Evolutionary conservation across 2,797 vertebrate genomes (phyloP).

Genomic region (Alectoris magna): DNA sequence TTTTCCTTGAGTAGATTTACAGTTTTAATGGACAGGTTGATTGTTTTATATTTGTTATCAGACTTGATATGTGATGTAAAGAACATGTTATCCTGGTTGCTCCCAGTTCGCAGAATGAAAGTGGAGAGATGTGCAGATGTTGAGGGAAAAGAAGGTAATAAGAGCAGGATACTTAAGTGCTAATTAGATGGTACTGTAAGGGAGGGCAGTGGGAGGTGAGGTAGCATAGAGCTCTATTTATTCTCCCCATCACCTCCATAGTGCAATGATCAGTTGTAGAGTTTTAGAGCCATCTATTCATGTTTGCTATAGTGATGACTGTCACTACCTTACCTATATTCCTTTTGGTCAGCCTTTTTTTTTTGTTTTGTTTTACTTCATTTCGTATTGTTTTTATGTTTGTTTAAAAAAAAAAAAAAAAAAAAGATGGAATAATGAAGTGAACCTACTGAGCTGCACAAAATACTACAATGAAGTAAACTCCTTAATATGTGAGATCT

Average conservation of each 20-base stretch:
- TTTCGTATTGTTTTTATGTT: neutral
- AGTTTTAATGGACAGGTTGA: neutral
- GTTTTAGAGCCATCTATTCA: neutral
- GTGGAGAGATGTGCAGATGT: neutral
- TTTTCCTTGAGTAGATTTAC: neutral
- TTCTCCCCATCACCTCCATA: rapidly evolving
- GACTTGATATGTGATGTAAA: neutral
- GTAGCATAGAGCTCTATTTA: neutral
- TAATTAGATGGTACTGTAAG: neutral
- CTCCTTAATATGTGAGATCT: neutral
- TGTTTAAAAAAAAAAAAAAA: neutral
- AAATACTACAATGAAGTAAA: neutral
- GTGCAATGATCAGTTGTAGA: neutral
- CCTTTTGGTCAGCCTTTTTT: neutral
- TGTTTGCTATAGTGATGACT: neutral
- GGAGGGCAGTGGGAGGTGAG: neutral
- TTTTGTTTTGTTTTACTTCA: neutral
- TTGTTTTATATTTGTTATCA: neutral
- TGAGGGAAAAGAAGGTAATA: neutral
- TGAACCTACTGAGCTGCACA: neutral
- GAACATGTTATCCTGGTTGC: neutral
- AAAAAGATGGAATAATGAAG: neutral
- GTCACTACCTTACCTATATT: neutral
- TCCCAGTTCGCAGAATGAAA: neutral
- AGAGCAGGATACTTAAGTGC: neutral